phyloP scores from a whole-genome alignment of 1,140 invertebrate species.

The Macrocentrus cingulum region DNA sequence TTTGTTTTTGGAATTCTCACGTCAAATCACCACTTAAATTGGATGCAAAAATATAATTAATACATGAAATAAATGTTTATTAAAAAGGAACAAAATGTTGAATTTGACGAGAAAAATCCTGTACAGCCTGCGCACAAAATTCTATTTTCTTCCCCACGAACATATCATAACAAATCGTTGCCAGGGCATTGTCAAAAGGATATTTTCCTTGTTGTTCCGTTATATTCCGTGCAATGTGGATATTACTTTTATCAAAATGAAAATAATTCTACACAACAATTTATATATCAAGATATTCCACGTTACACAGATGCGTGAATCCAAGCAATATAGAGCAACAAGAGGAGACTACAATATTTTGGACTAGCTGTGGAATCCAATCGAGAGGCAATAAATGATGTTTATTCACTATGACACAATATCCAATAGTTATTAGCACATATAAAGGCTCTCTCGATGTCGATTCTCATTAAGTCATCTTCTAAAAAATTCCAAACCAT shows the following conservation, averaged over 20 bases:
- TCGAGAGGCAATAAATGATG: background rate
- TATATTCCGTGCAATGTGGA: slow-evolving; percentile 12
- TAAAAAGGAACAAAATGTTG: background rate
- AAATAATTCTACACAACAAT: background rate
- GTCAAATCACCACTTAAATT: slow-evolving; percentile 39
- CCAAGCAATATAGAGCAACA: background rate
- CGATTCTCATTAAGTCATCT: background rate
- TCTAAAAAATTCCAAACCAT: background rate
- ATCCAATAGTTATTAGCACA: too few species aligned
- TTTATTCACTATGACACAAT: too few species aligned
- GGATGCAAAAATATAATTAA: too few species aligned
- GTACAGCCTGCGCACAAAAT: background rate
- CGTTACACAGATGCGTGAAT: slow-evolving; percentile 8
- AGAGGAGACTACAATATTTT: background rate
- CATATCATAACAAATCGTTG: slow-evolving; percentile 48
- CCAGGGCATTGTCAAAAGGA: slow-evolving; percentile 39
- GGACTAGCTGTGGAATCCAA: background rate
- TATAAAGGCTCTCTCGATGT: background rate
- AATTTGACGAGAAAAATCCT: slow-evolving; percentile 13
- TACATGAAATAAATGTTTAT: background rate
- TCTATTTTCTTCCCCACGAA: slow-evolving; percentile 43
- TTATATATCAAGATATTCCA: background rate
- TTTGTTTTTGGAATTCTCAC: slow-evolving; percentile 44
- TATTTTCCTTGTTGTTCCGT: slow-evolving; percentile 17
- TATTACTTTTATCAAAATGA: background rate